phyloP scores from a whole-genome alignment of 2,797 vertebrate genomes.

The Lagothrix lagotricha region DNA sequence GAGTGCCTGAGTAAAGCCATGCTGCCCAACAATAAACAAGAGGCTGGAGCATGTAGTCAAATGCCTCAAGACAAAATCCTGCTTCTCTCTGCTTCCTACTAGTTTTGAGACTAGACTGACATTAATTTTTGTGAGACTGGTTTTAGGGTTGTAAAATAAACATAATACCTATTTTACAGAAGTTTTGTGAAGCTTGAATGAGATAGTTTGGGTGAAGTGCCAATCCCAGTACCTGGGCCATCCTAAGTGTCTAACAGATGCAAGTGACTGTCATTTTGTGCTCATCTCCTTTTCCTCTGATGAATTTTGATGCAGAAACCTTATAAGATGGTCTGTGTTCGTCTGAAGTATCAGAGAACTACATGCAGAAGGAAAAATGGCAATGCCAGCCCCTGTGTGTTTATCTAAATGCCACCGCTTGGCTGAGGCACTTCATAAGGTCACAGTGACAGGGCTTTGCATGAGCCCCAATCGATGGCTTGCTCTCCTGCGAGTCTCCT shows the following conservation, averaged over 20 bases:
- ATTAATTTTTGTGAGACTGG: background rate
- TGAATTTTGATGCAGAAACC: background rate
- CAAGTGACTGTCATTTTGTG: accelerated
- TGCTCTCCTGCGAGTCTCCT: background rate
- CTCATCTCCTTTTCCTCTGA: background rate
- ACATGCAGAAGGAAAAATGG: background rate
- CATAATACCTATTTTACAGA: background rate
- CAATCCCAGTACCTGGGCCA: accelerated
- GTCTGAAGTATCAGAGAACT: background rate
- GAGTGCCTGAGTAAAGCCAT: background rate
- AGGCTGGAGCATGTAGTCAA: accelerated
- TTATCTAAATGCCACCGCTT: accelerated
- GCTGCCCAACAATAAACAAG: accelerated
- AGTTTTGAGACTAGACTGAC: background rate
- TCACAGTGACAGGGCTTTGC: background rate
- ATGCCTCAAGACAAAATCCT: no score
- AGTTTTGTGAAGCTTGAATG: background rate
- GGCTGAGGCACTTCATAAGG: background rate
- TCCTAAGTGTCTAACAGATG: no score
- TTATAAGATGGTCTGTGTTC: background rate
- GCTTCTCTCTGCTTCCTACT: background rate
- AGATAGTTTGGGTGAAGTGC: background rate
- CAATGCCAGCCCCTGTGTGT: background rate
- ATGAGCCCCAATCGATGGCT: background rate
- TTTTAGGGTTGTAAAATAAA: background rate